Evolutionary conservation across 2,888 invertebrate genomes (phyloP).

Genomic region (Oligia latruncula): DNA sequence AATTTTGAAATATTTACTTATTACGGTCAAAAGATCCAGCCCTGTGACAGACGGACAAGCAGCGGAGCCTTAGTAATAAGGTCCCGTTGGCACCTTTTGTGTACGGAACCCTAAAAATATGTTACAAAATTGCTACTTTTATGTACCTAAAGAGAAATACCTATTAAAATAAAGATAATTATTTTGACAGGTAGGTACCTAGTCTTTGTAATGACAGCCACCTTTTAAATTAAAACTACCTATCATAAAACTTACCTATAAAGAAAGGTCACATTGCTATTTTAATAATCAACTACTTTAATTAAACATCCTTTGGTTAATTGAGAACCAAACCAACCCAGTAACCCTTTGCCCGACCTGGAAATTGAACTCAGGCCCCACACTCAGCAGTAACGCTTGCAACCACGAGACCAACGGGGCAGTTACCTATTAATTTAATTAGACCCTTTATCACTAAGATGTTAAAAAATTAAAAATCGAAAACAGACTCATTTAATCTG

Average conservation of each 20-base stretch:
- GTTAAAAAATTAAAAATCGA: background rate
- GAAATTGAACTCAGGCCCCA: no score
- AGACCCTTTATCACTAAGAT: no score
- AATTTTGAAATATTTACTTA: background rate
- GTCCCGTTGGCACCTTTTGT: no score
- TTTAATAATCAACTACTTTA: background rate
- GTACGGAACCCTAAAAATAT: background rate
- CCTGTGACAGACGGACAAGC: no score
- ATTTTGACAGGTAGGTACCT: slow-evolving; percentile 1
- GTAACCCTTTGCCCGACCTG: no score
- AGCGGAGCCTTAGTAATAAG: no score
- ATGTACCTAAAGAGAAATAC: background rate
- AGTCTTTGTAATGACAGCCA: slow-evolving; percentile 9
- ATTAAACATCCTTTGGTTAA: background rate
- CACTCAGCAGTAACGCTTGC: no score
- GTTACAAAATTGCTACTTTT: background rate
- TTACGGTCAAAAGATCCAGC: background rate
- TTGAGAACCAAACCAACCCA: no score
- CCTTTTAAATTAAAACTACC: slow-evolving; percentile 3
- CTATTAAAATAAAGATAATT: background rate
- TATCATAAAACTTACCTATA: background rate
- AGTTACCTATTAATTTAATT: no score
- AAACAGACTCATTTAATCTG: background rate
- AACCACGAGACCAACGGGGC: no score
- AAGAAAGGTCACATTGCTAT: background rate